Base-by-base conservation (phyloP, 2,888 invertebrate genomes). In the Cryptus armator region DNA sequence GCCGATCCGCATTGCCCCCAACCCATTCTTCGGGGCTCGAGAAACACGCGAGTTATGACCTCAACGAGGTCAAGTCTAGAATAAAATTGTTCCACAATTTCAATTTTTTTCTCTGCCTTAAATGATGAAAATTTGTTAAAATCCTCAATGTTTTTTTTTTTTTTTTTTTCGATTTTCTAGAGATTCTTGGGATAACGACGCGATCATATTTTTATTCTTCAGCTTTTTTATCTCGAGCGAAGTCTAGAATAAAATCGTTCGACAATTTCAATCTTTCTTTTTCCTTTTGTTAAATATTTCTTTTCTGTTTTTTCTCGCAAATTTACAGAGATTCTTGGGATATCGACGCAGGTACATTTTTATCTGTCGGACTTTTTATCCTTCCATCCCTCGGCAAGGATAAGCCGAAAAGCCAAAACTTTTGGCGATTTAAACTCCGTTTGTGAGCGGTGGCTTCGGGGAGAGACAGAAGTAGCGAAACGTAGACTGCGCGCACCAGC, bases 1-100 rank as follows among this genome's bases (percentile, higher is more conserved):
- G 66, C 67, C 67, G 74, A 59, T 68, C 44, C 67, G 19, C 43
- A 68, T 68, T 68, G 43, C 43, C 64, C 64, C 51, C 66, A 19
- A 14, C 43, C 29, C 44, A 56, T 19, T 29, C 64, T 10, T 10
- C 64, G 6, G 56, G 16, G 44, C 19, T 43, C 14, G 3, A n/a
- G 56, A 24, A 37, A 56, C 78, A 51, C 64, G 74, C 71, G 37
- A 48, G 37, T 44, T 43, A 29, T 32, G 6, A 29, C 44, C 32
- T 24, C 37, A 70, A 78, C 32, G 29, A 59, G 62, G 32, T 59
- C 59, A 14, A 59, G 14, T 62, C 62, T n/a, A n/a, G 12, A 14
- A 62, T 62, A 62, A 62, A n/a, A 62, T 14, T 32, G 19, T 32
- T 14, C 10, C 29, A n/a, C 14, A 62, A 32, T 32, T 29, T 62